Conservation (phyloP, 2,113 vertebrate genomes). For the Clarias batrachus region DNA sequence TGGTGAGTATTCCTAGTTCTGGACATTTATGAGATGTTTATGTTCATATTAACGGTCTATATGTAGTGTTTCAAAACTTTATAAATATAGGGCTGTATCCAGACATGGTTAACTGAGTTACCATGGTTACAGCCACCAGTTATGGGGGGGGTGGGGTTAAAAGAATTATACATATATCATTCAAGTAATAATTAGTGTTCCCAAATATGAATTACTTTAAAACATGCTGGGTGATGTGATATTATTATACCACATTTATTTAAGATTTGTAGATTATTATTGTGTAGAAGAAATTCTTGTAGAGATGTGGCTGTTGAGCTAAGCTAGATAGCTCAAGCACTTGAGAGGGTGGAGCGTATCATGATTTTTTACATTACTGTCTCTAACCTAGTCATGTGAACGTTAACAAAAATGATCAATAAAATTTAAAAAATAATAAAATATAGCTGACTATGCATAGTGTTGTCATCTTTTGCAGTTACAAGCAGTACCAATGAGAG, state of each 20-base stretch:
- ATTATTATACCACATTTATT: not conserved
- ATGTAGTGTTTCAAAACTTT: not conserved
- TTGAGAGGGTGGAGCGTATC: not conserved
- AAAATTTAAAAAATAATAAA: not conserved
- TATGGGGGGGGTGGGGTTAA: not conserved
- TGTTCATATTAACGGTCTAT: not conserved
- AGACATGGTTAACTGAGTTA: not conserved
- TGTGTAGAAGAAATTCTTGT: not conserved
- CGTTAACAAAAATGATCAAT: too few species aligned
- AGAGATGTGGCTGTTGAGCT: not conserved
- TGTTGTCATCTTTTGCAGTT: not conserved
- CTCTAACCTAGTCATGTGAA: not conserved
- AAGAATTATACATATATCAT: not conserved
- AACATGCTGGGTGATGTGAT: not conserved
- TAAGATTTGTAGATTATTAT: too few species aligned
- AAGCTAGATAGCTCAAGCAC: too few species aligned
- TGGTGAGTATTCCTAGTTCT: slow-evolving; percentile 70
- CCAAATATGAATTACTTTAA: not conserved
- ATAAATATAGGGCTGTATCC: not conserved
- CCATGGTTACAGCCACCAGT: not conserved
- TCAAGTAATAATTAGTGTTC: not conserved
- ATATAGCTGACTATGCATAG: not conserved
- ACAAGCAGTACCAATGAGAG: not conserved
- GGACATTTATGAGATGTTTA: not conserved
- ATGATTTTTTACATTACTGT: not conserved